Evolutionary conservation across 1,140 invertebrate genomes (phyloP), one percentile per base, ranked within the genome.

Genomic region (Sinella curviseta): DNA sequence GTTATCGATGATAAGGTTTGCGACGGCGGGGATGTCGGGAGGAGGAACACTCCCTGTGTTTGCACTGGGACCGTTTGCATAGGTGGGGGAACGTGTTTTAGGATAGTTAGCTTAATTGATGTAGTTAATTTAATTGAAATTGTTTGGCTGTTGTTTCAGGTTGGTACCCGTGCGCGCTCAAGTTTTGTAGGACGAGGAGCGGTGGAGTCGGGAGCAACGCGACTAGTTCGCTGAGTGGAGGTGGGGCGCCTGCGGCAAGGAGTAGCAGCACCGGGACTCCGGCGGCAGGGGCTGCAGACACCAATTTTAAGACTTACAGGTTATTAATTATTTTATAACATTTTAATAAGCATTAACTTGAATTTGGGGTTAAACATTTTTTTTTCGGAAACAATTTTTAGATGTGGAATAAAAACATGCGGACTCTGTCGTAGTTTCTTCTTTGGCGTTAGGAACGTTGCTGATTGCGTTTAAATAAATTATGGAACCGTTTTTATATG

Each of bases 141-240:
- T 33, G 30, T n/a, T 14, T 70, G 65, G n/a, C n/a, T n/a, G n/a
- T n/a, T n/a, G n/a, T n/a, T 31, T 16, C 30, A 70, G 31, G 65
- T 30, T 70, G 65, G 65, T 70, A 70, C 65, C 65, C 65, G 12
- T 70, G 65, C 30, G 31, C 31, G 31, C 31, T 70, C 2, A 70
- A 70, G 31, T 70, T 31, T 33, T 70, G 65, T 33, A 24, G 65
- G 4, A 24, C 65, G 12, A 30, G 65, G 31, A 70, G 31, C 30
- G 8, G 8, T 12, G 24, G 4, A 14, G 26, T 8, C 14, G 14
- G 16, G 14, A 65, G 24, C 24, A 65, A 65, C 57, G 4, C 57
- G 57, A n/a, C 16, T 16, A 26, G 20, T 48, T 20, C 39, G n/a
- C n/a, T 48, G 39, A 48, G 8, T 26, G 57, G 24, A 65, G 24